These are phyloP conservation scores for Hermaeophaga mercurialis DNA, from an alignment of 2,888 invertebrate species.

Conservation along the genomic window DNA sequence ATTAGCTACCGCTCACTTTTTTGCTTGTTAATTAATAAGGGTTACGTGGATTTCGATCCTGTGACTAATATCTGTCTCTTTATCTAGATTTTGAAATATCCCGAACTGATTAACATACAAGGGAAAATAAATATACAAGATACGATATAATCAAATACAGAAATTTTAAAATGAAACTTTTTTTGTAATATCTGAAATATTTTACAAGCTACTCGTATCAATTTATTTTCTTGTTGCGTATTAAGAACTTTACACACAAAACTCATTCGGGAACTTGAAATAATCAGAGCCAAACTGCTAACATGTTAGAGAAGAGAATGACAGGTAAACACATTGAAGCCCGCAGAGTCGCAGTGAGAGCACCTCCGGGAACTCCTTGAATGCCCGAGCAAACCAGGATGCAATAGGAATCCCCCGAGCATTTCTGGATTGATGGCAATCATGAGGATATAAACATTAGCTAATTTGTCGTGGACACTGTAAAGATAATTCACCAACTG, in stretches of 20 bases:
- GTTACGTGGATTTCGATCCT: not conserved
- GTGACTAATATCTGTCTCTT: constrained; percentile 6
- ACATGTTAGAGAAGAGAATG: constrained; percentile 1
- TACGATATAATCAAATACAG: too few species aligned
- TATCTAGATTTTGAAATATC: too few species aligned
- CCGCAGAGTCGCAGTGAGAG: constrained; percentile 11
- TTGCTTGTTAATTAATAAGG: constrained; percentile 12
- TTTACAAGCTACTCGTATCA: too few species aligned
- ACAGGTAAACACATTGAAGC: constrained; percentile 8
- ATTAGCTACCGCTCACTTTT: not conserved
- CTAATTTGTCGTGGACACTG: constrained; percentile 8
- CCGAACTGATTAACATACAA: too few species aligned
- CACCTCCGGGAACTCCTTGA: constrained; percentile 19
- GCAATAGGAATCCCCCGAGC: constrained; percentile 9
- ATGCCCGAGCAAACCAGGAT: constrained; percentile 9
- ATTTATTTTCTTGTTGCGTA: too few species aligned
- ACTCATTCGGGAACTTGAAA: not conserved
- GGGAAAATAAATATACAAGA: too few species aligned
- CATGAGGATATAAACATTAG: constrained; percentile 15
- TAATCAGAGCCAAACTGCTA: constrained; percentile 12
- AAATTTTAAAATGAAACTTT: too few species aligned
- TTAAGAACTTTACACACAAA: too few species aligned
- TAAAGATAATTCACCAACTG: not conserved
- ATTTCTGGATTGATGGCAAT: constrained; percentile 7
- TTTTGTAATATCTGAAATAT: too few species aligned